These are phyloP conservation scores for Oreonectes daqikongensis DNA, from an alignment of 2,797 vertebrate genomes.

Conservation along the genomic window DNA sequence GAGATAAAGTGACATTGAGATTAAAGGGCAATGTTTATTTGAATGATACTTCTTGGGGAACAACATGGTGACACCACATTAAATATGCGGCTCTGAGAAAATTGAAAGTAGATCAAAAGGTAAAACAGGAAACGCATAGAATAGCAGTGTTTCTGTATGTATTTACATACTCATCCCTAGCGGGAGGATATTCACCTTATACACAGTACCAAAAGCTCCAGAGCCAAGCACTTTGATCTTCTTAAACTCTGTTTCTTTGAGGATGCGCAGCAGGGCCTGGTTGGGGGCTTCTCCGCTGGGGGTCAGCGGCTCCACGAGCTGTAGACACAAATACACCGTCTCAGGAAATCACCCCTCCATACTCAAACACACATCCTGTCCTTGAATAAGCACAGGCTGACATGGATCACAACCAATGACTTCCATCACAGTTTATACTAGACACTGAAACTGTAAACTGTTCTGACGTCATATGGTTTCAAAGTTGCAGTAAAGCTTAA, in stretches of 20 bases:
- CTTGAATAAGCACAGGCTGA: slow-evolving; percentile 7
- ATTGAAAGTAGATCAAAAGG: background rate
- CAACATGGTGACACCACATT: background rate
- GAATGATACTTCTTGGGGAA: background rate
- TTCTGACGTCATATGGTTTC: background rate
- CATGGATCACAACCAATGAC: background rate
- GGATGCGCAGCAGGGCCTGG: slow-evolving; percentile 92
- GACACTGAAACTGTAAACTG: background rate
- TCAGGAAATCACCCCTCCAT: slow-evolving; percentile 22
- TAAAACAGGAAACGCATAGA: background rate
- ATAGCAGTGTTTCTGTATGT: background rate
- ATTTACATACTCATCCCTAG: slow-evolving; percentile 13
- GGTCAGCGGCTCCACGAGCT: slow-evolving; percentile 95
- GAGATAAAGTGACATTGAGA: background rate
- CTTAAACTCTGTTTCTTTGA: slow-evolving; percentile 97
- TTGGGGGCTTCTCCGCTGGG: slow-evolving; percentile 96
- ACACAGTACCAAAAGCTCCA: slow-evolving; percentile 96
- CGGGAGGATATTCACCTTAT: slow-evolving; percentile 80
- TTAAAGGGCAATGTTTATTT: slow-evolving; percentile 1
- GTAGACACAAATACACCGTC: slow-evolving; percentile 34
- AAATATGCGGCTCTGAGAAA: background rate
- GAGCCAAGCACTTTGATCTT: slow-evolving; percentile 97
- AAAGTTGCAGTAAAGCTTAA: background rate
- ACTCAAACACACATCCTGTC: slow-evolving; percentile 42
- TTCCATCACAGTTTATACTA: slow-evolving; percentile 4